Percentiles rank a stretch among this genome's conserved stretches.
phyloP scores from a whole-genome alignment of 2,113 vertebrate species.

The Sinosuthora webbiana region DNA sequence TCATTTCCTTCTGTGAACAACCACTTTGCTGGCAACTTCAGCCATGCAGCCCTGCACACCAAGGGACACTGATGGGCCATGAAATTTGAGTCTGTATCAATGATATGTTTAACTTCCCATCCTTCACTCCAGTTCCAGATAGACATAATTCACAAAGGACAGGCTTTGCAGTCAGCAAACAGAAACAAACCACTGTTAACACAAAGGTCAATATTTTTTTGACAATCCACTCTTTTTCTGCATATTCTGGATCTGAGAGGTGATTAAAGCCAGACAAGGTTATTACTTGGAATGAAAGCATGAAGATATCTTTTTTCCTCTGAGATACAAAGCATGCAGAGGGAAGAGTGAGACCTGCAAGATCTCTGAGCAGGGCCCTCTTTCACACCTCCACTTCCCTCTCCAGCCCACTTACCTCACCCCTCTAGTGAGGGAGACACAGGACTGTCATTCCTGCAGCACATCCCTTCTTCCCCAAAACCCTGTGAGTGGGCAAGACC shows the following conservation, averaged over 20 bases:
- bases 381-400: not conserved
- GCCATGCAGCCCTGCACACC: not conserved
- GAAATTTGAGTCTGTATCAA: not conserved
- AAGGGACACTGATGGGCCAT: not conserved
- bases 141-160: not conserved
- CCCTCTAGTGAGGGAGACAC: not conserved
- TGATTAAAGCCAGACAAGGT: not conserved
- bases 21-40: not conserved
- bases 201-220: not conserved
- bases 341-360: not conserved
- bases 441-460: not conserved
- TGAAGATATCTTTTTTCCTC: not conserved
- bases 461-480: not conserved
- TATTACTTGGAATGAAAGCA: not conserved
- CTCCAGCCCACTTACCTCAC: not conserved
- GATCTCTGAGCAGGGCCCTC: not conserved
- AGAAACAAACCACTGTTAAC: not conserved
- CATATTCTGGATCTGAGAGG: not conserved
- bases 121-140: not conserved
- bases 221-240: not conserved
- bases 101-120: not conserved
- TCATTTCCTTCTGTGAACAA: not conserved
- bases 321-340: not conserved
- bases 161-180: not conserved
- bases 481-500: not conserved